phyloP scores from a whole-genome alignment of 53 echinoderm and acorn worm species.

The Actinopyga echinites region DNA sequence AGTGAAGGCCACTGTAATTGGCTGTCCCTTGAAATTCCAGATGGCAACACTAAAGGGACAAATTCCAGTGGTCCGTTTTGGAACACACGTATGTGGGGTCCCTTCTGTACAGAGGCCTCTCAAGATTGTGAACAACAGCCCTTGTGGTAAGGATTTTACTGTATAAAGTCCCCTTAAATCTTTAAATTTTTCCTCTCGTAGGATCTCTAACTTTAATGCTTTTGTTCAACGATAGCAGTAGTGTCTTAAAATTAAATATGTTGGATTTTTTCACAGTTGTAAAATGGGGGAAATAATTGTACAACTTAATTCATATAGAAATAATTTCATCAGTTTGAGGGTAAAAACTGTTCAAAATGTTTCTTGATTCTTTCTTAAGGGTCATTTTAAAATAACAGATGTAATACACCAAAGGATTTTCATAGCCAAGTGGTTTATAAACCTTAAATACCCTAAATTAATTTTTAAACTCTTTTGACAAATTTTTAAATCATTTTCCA shows the following conservation, averaged over 20 bases:
- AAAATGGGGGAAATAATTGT: too few relatives aligned
- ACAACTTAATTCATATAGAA: too few relatives aligned
- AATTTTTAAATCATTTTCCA: slow-evolving; percentile 20
- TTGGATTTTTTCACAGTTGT: too few relatives aligned
- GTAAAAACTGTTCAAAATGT: too few relatives aligned
- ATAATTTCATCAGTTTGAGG: too few relatives aligned
- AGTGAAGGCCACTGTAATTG: slow-evolving; percentile 67
- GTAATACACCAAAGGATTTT: too few relatives aligned
- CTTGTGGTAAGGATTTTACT: slow-evolving; percentile 62
- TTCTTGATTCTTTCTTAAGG: too few relatives aligned
- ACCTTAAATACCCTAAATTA: not conserved
- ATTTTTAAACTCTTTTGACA: not conserved
- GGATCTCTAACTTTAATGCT: not conserved
- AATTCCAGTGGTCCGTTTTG: slow-evolving; percentile 93
- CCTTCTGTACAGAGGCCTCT: slow-evolving; percentile 75
- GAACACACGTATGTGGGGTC: slow-evolving; percentile 89
- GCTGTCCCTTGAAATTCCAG: slow-evolving; percentile 92
- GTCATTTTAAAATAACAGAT: too few relatives aligned
- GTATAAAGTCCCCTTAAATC: not conserved
- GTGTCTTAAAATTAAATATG: too few relatives aligned
- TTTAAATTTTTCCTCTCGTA: not conserved
- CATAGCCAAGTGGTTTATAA: too few relatives aligned
- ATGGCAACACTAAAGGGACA: slow-evolving; percentile 98
- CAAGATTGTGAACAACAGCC: slow-evolving; percentile 79
- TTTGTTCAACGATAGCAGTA: too few relatives aligned